Base-by-base conservation (phyloP, 2,888 invertebrate genomes). In the Ectropis crepuscularia region DNA sequence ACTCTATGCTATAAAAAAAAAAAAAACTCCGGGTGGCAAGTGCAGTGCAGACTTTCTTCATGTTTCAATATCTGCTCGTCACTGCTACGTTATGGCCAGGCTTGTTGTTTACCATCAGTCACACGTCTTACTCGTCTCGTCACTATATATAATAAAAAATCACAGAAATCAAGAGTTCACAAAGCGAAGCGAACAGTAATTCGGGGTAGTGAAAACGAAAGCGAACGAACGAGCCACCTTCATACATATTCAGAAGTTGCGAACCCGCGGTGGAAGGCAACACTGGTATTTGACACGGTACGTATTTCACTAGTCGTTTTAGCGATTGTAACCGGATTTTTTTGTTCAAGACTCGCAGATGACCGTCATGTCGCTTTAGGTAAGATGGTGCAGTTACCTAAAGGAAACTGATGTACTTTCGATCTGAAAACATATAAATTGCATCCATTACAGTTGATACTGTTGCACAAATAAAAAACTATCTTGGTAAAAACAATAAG, bases 141-240 rank as follows among this genome's bases (percentile, higher is more conserved):
- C 16, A 28, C 16, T 28, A 1, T 28, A 28, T 28, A 4, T 28
- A 2, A 28, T 4, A 28, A 28, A 28, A 45, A 46, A 49, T 11
- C 10, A 38, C 43, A 53, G 47, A 49, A 59, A 53, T 58, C 58
- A 53, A 45, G 50, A 63, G 50, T 57, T 63, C 49, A 36, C 50
- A 55, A 38, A 38, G 45, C 45, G 43, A 12, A 58, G 46, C 41
- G 49, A 50, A 45, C 49, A 11, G 12, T 54, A 48, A 57, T 61
- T 61, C 53, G 60, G 50, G 50, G 39, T 48, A 60, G 55, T 43
- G 60, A 65, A 65, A 65, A 57, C 51, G 64, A 65, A 65, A 65
- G 64, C 60, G 53, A 39, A 6, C 39, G 57, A 39, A 6, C 39
- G 57, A 51, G 16, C 16, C 49, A 0, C 36, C 54, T 11, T n/a